Evolutionary conservation across 2,797 vertebrate species (phyloP).

Genomic region (Brachymystax lenok): DNA sequence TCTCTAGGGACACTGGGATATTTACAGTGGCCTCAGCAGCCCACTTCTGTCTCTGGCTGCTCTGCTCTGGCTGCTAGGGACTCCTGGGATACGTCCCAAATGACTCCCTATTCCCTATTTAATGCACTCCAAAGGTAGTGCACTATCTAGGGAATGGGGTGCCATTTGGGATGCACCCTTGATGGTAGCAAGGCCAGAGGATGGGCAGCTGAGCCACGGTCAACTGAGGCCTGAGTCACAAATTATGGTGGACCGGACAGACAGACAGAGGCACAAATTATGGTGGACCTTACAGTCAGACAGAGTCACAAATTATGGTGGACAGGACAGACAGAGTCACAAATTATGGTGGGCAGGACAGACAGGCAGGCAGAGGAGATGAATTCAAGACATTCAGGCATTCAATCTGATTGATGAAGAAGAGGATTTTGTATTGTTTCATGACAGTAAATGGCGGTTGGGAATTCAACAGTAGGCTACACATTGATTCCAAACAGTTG

Average conservation of each 20-base stretch:
- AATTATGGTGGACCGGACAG: neutral
- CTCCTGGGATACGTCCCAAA: no score
- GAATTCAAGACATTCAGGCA: neutral
- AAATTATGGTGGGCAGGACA: neutral
- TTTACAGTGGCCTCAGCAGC: constrained; percentile 13
- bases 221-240: neutral
- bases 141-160: no score
- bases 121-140: no score
- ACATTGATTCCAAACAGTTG: neutral
- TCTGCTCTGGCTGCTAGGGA: neutral
- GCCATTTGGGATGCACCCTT: no score
- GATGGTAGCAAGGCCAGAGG: neutral
- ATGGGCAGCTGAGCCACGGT: neutral
- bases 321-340: neutral
- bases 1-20: constrained; percentile 10
- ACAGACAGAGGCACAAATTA: neutral
- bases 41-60: neutral
- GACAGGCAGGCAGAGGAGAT: neutral
- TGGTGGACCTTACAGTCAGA: neutral
- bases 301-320: neutral
- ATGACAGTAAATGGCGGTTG: neutral
- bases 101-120: no score
- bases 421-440: neutral
- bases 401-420: constrained; percentile 21
- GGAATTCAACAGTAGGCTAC: neutral